Evolutionary conservation across 2,888 invertebrate genomes (phyloP), one percentile per base, ranked within the genome.

Genomic region (Aelia acuminata): DNA sequence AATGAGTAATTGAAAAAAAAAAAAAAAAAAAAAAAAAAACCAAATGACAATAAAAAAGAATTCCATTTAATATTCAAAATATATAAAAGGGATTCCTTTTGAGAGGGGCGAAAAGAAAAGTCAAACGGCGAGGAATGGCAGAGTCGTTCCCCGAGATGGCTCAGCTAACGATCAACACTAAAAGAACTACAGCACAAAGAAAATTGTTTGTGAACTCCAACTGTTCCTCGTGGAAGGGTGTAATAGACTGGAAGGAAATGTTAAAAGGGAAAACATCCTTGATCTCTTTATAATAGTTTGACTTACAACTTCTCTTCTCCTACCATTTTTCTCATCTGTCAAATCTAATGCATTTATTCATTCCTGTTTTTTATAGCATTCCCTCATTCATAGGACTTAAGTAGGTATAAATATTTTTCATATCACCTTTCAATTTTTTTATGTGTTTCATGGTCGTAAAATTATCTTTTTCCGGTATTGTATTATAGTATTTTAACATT

Each of bases 231-330:
- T 80, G 80, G 43, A 39, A 11, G 39, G 39, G 43, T 80, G 80
- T 80, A 80, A 80, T 43, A 80, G 80, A 10, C 80, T n/a, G 43
- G 80, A 80, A 80, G 80, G 43, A 43, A 80, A 80, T 80, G n/a
- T 43, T 43, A 39, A 80, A 80, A 80, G 39, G 43, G 80, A 80
- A 80, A 80, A 43, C 80, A 80, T 80, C 80, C 80, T 43, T 80
- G 43, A 80, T 80, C 80, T 80, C 43, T 43, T 80, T 80, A 39
- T 80, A 80, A 80, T 80, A 80, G 80, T 80, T 80, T 43, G 39
- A 80, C 80, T 80, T 80, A 43, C 80, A 80, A 80, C n/a, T 22
- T 80, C 43, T 80, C 80, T 39, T 80, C 43, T 39, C 53, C n/a
- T 31, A 3, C 63, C 63, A 31, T 63, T 31, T 63, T 31, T 31